These are phyloP conservation scores for Bostrychus sinensis DNA, from an alignment of 2,113 vertebrate genomes.

Conservation along the genomic window DNA sequence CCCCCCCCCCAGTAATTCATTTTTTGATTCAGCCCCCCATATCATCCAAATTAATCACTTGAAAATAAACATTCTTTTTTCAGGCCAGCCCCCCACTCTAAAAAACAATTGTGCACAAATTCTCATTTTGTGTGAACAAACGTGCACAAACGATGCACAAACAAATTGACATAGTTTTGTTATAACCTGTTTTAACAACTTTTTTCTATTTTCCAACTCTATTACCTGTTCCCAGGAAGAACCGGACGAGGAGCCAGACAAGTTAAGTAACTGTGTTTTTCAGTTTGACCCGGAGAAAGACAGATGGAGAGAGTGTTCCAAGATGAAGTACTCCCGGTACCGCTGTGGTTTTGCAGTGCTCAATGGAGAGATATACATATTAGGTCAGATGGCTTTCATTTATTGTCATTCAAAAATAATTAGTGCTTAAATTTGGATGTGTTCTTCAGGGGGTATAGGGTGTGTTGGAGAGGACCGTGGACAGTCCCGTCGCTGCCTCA, in stretches of 20 bases:
- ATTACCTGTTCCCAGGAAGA: constrained; percentile 76
- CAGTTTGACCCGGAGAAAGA: constrained; percentile 86
- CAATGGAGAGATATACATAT: constrained; percentile 88
- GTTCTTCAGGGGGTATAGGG: constrained; percentile 87
- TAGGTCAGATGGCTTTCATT: constrained; percentile 79
- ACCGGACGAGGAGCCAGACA: constrained; percentile 91
- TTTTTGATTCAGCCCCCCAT: no score
- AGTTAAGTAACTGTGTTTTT: constrained; percentile 86
- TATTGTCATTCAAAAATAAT: neutral
- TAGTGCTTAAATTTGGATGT: no score
- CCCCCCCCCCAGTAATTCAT: no score
- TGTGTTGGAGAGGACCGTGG: constrained; percentile 87
- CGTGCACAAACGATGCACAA: no score
- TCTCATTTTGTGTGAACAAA: no score
- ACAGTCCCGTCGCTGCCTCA: constrained; percentile 88
- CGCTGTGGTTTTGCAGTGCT: constrained; percentile 86
- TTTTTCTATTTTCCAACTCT: neutral
- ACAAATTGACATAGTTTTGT: no score
- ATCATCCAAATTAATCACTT: no score
- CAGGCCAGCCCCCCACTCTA: no score
- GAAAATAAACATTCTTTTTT: no score
- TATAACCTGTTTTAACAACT: neutral
- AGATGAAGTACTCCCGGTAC: constrained; percentile 90
- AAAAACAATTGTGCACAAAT: no score
- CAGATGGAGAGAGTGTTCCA: constrained; percentile 81